These are phyloP conservation scores for Tychaedon coryphoeus DNA, from an alignment of 2,113 vertebrate species.

Conservation along the genomic window DNA sequence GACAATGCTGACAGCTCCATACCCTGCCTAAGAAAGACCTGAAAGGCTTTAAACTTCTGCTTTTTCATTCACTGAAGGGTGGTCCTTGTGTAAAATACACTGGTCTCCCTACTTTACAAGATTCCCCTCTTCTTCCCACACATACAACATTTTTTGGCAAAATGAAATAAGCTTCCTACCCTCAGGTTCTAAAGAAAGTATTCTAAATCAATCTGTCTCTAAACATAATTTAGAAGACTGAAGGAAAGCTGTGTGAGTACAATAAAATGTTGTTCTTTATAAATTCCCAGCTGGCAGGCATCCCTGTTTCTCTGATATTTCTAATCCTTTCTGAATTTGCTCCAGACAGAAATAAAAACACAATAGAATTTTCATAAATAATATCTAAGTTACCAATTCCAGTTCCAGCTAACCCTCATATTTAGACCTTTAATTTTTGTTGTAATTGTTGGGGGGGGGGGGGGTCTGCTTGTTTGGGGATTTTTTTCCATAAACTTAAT, in stretches of 20 bases:
- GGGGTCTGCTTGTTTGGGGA: not conserved
- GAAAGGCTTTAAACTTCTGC: slow-evolving; percentile 27
- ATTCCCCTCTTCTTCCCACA: not conserved
- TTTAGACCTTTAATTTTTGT: not conserved
- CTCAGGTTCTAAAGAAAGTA: slow-evolving; percentile 1
- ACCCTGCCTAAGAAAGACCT: slow-evolving; percentile 30
- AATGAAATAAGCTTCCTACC: slow-evolving; percentile 14
- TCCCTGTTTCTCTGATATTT: not conserved
- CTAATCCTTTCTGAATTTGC: not conserved
- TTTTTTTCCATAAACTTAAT: not conserved
- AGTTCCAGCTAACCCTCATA: not conserved
- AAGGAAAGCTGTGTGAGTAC: not conserved
- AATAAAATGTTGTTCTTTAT: slow-evolving; percentile 32
- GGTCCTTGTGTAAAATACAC: not conserved
- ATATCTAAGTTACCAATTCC: not conserved
- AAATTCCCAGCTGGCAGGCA: not conserved
- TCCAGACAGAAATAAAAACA: slow-evolving; percentile 30
- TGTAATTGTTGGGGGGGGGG: not conserved
- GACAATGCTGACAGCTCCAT: slow-evolving; percentile 44
- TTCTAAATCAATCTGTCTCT: slow-evolving; percentile 29
- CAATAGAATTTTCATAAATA: not conserved
- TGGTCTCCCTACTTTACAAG: not conserved
- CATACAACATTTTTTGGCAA: not conserved
- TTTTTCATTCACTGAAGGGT: slow-evolving; percentile 26
- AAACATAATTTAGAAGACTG: slow-evolving; percentile 27